Conservation (phyloP, 2,888 invertebrate species). For the Asteroscopus sphinx region DNA sequence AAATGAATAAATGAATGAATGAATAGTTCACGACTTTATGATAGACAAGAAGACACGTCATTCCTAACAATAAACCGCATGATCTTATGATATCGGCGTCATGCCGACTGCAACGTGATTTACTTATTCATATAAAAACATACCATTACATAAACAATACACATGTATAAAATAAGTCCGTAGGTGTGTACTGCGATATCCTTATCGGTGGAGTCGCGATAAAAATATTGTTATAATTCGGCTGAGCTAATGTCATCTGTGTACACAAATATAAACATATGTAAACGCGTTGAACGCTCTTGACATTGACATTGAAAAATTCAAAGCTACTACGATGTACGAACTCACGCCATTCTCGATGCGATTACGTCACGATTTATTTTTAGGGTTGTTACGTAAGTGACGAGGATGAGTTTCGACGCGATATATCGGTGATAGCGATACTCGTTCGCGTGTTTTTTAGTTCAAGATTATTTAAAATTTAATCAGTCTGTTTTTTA, state of each 20-base stretch:
- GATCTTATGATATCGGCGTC: slow-evolving; percentile 21
- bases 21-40: not conserved
- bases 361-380: slow-evolving; percentile 45
- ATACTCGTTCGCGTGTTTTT: not conserved
- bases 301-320: slow-evolving; percentile 72
- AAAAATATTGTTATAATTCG: slow-evolving; percentile 51
- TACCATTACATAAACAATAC: slow-evolving; percentile 34
- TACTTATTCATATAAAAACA: slow-evolving; percentile 23
- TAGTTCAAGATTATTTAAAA: not conserved
- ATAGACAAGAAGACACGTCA: not conserved
- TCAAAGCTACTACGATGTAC: slow-evolving; percentile 53
- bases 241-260: slow-evolving; percentile 53
- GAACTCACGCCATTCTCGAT: slow-evolving; percentile 47
- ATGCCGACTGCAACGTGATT: slow-evolving; percentile 41
- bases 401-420: slow-evolving; percentile 20
- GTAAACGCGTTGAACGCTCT: slow-evolving; percentile 54
- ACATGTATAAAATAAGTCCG: slow-evolving; percentile 19
- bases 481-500: not conserved
- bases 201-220: slow-evolving; percentile 50
- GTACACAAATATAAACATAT: slow-evolving; percentile 50
- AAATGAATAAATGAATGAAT: too few relatives aligned
- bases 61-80: slow-evolving; percentile 7
- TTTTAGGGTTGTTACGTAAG: slow-evolving; percentile 36
- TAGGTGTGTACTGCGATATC: slow-evolving; percentile 22
- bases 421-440: slow-evolving; percentile 13